A percentile compares a stretch with the other conserved stretches of the same genome.
These are phyloP conservation scores for Psilopsiagon aymara DNA, from an alignment of 2,113 vertebrate genomes.

Conservation along the genomic window DNA sequence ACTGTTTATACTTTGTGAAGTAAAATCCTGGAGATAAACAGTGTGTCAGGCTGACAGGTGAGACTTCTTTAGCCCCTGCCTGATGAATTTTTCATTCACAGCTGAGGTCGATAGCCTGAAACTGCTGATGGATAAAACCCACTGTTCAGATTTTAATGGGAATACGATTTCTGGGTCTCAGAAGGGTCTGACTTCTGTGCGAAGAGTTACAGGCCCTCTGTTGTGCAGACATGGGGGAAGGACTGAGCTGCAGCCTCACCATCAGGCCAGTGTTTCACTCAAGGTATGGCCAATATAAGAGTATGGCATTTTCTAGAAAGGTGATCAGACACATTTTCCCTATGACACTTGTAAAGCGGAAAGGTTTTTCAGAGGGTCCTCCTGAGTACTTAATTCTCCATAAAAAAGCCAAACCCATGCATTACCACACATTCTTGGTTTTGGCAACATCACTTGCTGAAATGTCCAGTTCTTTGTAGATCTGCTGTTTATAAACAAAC, in stretches of 20 bases:
- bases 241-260: rapidly evolving
- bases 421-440: not conserved
- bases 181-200: not conserved
- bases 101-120: constrained; percentile 52
- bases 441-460: not conserved
- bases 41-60: constrained; percentile 70
- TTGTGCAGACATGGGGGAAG: not conserved
- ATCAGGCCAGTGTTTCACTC: not conserved
- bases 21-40: constrained; percentile 68
- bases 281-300: not conserved
- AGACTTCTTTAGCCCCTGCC: constrained; percentile 60
- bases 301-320: not conserved
- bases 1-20: constrained; percentile 66
- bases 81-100: constrained; percentile 63
- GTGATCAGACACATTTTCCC: not conserved
- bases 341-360: not conserved
- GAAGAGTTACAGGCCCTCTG: not conserved
- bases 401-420: not conserved
- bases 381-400: not conserved
- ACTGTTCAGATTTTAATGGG: constrained; percentile 15
- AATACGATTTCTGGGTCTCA: not conserved
- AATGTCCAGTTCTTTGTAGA: not conserved
- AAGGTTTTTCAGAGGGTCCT: not conserved
- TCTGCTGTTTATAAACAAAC: not conserved
- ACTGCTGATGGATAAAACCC: constrained; percentile 60